Evolutionary conservation across 2,888 invertebrate genomes (phyloP).

Genomic region (Melinaea menophilus): DNA sequence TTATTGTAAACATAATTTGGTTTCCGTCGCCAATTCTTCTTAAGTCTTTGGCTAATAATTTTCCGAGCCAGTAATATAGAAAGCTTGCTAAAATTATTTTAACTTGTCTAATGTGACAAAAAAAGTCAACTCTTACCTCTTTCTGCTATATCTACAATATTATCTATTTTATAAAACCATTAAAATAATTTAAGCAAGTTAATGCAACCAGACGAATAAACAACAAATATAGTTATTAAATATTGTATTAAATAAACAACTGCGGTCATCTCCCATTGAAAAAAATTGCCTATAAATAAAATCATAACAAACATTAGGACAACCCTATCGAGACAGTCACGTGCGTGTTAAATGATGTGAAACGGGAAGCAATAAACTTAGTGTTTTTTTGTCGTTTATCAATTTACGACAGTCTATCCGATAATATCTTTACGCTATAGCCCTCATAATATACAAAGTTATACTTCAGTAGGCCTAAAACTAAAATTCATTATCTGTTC

Average conservation of each 20-base stretch:
- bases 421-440: conserved; percentile 40
- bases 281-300: conserved; percentile 47
- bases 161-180: background rate
- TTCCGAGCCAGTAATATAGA: too few species aligned
- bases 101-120: too few species aligned
- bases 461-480: background rate
- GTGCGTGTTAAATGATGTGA: conserved; percentile 69
- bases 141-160: too few species aligned
- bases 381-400: conserved; percentile 63
- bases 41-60: too few species aligned
- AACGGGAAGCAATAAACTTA: conserved; percentile 71
- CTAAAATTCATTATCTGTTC: background rate
- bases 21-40: too few species aligned
- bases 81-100: too few species aligned
- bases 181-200: conserved; percentile 12
- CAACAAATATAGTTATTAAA: conserved; percentile 27
- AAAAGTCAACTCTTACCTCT: too few species aligned
- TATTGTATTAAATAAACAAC: conserved; percentile 34
- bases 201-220: conserved; percentile 23
- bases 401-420: conserved; percentile 48
- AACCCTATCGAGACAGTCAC: conserved; percentile 63
- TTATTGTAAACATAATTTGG: too few species aligned
- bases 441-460: conserved; percentile 11
- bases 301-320: conserved; percentile 57
- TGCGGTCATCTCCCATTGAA: conserved; percentile 24